These are phyloP conservation scores for Haemorhous mexicanus DNA, from an alignment of 2,113 vertebrate species.

Conservation along the genomic window DNA sequence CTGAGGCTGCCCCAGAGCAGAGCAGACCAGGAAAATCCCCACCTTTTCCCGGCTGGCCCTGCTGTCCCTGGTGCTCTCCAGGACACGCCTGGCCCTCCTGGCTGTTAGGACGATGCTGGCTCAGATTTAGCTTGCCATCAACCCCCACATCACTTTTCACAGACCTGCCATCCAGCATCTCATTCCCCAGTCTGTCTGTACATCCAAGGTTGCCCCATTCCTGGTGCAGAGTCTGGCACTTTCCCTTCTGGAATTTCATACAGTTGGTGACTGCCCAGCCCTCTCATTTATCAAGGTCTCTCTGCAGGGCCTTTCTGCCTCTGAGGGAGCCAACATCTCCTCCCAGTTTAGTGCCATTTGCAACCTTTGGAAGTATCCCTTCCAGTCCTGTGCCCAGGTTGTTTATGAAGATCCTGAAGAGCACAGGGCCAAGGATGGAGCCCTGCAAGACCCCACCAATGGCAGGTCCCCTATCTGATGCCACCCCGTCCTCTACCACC, in stretches of 20 bases:
- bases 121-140: fast-evolving
- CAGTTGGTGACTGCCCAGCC: fast-evolving
- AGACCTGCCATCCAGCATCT: not conserved
- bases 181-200: fast-evolving
- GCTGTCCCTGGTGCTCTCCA: not conserved
- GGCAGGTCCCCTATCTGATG: not conserved
- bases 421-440: fast-evolving
- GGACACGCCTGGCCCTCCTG: fast-evolving
- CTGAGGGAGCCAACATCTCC: no score
- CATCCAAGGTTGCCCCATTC: not conserved
- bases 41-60: fast-evolving
- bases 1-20: fast-evolving
- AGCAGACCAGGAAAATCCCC: not conserved
- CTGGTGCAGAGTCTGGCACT: not conserved
- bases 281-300: fast-evolving
- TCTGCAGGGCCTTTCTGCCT: no score
- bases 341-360: not conserved
- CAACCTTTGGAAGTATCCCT: not conserved
- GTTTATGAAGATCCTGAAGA: not conserved
- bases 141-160: not conserved
- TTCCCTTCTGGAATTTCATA: not conserved
- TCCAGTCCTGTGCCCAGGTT: not conserved
- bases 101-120: not conserved
- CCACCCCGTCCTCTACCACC: not conserved
- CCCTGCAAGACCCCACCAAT: no score